A percentile compares a stretch with the other conserved stretches of the same genome.
phyloP scores from a whole-genome alignment of 2,797 vertebrate species.

The Diplodus puntazzo region DNA sequence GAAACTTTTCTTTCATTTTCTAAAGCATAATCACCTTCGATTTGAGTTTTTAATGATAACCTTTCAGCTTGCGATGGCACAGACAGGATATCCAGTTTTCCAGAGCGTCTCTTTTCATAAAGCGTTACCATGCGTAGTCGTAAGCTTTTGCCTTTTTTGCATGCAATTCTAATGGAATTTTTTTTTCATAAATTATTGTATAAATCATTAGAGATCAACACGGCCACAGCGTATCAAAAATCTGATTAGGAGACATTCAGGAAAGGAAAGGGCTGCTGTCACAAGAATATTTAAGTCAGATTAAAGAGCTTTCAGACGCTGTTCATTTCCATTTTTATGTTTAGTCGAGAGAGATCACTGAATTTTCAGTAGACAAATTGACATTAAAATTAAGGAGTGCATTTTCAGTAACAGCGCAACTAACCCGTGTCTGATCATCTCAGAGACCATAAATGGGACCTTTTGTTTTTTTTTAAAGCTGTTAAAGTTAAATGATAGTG shows the following conservation, averaged over 20 bases:
- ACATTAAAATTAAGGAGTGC: conserved; percentile 56
- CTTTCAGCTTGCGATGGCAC: neutral
- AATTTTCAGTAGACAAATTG: conserved; percentile 43
- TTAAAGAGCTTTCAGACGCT: conserved; percentile 74
- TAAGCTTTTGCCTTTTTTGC: conserved; percentile 36
- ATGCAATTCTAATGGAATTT: conserved; percentile 19
- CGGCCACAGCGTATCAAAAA: conserved; percentile 60
- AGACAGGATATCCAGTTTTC: conserved; percentile 13
- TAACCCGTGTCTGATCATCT: conserved; percentile 62
- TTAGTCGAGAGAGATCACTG: conserved; percentile 52
- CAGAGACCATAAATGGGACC: conserved; percentile 63
- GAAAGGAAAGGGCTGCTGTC: conserved; percentile 49
- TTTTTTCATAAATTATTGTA: conserved; percentile 1
- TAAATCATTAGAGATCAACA: conserved; percentile 55
- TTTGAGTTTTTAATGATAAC: neutral
- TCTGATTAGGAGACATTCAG: conserved; percentile 71
- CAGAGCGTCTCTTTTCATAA: conserved; percentile 13
- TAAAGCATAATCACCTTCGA: neutral
- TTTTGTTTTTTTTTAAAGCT: conserved; percentile 41
- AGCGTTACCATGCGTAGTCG: conserved; percentile 6
- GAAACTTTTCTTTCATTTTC: neutral
- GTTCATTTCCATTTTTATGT: conserved; percentile 66
- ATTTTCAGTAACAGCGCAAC: conserved; percentile 47
- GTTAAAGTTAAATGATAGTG: conserved; percentile 68
- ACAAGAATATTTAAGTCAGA: conserved; percentile 68